These are phyloP conservation scores for Pithys albifrons DNA, from an alignment of 2,113 vertebrate species.

Conservation along the genomic window DNA sequence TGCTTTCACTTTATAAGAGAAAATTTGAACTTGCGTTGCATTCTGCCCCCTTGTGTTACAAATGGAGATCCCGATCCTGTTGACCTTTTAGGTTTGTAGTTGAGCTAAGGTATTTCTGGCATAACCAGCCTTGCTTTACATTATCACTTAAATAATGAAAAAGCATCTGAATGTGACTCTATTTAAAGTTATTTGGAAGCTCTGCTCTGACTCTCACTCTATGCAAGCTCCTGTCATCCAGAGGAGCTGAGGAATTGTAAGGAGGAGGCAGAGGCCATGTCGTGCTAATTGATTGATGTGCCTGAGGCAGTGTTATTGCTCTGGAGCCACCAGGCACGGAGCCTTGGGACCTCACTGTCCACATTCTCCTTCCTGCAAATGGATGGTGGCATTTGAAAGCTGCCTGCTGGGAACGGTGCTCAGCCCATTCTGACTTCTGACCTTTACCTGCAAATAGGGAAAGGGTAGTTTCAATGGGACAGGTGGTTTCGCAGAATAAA, in stretches of 20 bases:
- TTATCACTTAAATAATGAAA: neutral
- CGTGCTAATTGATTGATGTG: neutral
- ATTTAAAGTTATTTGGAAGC: neutral
- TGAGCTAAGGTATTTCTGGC: neutral
- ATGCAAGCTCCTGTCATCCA: neutral
- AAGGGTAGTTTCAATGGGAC: neutral
- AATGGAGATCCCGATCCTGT: neutral
- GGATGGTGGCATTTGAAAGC: neutral
- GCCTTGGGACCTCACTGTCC: neutral
- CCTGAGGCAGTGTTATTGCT: fast-evolving
- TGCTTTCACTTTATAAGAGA: neutral
- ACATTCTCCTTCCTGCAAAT: neutral
- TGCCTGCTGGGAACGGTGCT: neutral
- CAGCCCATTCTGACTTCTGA: neutral
- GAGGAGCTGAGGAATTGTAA: neutral
- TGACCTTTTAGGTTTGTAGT: neutral
- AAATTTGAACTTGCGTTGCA: neutral
- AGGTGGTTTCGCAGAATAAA: neutral
- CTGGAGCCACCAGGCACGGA: neutral
- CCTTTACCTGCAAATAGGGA: neutral
- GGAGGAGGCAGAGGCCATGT: neutral
- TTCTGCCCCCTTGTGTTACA: neutral
- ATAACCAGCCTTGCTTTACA: neutral
- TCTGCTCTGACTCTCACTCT: neutral
- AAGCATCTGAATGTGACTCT: neutral